Evolutionary conservation across 2,113 vertebrate genomes (phyloP), one percentile per base, ranked within the genome.

Genomic region (Podiceps cristatus): DNA sequence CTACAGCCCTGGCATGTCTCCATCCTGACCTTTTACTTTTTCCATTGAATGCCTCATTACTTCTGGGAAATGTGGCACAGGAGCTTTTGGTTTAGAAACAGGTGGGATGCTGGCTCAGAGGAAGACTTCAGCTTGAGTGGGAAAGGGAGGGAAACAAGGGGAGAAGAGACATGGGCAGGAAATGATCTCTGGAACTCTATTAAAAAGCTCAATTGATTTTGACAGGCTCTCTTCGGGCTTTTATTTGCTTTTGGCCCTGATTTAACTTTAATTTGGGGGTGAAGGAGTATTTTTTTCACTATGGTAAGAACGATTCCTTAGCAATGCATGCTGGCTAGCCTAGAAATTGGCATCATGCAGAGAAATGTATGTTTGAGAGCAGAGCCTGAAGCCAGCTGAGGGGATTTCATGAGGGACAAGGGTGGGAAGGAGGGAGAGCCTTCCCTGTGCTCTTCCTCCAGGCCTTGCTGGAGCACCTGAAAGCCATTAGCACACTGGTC

Each of bases 21-120:
- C 81, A 90, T 71, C 33, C 35, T 86, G 86, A 95, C 58, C 68
- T 96, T 63, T 59, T 59, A 58, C 42, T 77, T 76, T 76, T 66
- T 55, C 58, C 14, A 23, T 44, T 84, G 37, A 94, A 79, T 90
- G 68, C 24, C 18, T 93, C 20, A n/a, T 67, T 2, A 0, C 27
- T 76, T 86, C 91, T 92, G 97, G 83, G 88, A 96, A 88, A 94
- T 73, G 81, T 82, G 92, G 93, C 91, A 93, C 55, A 11, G 82
- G 29, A 73, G 20, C 6, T 47, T 82, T 80, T 77, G 80, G 53
- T 71, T 91, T 87, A 80, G 87, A 86, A 91, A 29, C 94, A 97
- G 93, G 90, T 96, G 93, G 92, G 91, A 88, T 63, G 82, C 11
- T 90, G 85, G 59, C 59, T 87, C 74, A 47, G 33, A 81, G 29